phyloP scores from a whole-genome alignment of 1,140 invertebrate species.

The Sipha flava region DNA sequence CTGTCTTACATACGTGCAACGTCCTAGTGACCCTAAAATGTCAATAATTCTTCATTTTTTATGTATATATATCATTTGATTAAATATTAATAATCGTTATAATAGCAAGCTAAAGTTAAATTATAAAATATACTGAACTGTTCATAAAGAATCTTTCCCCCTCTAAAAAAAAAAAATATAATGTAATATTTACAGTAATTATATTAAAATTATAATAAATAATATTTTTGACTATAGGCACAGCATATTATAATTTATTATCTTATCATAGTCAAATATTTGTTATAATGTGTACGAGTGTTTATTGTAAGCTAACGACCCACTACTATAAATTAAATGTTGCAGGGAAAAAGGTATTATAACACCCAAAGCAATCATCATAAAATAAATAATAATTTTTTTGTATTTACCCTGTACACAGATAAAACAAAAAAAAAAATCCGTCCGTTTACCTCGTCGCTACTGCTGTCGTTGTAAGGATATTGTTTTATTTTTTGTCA shows the following conservation, averaged over 20 bases:
- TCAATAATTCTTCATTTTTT: not conserved
- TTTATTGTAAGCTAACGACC: conserved; percentile 12
- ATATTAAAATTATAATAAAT: not conserved
- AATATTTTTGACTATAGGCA: not conserved
- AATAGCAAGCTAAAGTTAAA: not conserved
- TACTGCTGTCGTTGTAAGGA: not conserved
- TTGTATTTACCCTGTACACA: not conserved
- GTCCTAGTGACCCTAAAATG: conserved; percentile 20
- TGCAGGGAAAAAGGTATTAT: conserved; percentile 1
- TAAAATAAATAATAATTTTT: conserved; percentile 18
- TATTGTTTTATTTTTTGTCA: not conserved
- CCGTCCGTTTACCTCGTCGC: not conserved
- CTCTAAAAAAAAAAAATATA: not conserved
- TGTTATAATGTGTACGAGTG: not conserved
- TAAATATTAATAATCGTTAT: not conserved
- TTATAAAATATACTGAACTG: not conserved
- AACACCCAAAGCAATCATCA: not conserved
- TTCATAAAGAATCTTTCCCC: not conserved
- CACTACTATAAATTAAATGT: conserved; percentile 2
- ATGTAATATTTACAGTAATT: not conserved
- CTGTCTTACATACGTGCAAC: not conserved
- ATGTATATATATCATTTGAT: not conserved
- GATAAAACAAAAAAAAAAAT: conserved; percentile 24
- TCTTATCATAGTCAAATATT: conserved; percentile 22
- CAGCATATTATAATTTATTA: conserved; percentile 6